phyloP scores from a whole-genome alignment of 92 coral and sea anemone genomes.

The Pocillopora meandrina region DNA sequence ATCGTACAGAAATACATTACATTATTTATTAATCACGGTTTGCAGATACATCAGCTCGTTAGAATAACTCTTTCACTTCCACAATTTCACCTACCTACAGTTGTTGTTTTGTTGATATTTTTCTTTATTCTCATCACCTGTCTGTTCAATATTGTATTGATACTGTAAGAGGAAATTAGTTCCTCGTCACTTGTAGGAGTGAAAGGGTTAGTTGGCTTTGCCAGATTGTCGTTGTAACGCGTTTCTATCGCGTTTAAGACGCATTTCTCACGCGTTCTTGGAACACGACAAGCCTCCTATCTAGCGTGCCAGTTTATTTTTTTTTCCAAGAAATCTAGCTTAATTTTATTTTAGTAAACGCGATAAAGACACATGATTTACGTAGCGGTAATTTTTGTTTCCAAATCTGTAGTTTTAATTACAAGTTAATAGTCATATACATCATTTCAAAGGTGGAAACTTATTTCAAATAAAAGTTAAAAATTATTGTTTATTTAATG shows the following conservation, averaged over 20 bases:
- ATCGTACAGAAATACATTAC: no score
- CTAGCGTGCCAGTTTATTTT: not conserved
- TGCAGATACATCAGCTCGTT: no score
- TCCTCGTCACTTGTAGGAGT: not conserved
- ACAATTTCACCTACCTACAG: not conserved
- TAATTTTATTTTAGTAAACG: slow-evolving; percentile 14
- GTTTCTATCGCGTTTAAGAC: not conserved
- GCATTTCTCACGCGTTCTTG: not conserved
- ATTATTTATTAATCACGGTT: no score
- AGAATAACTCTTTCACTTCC: no score
- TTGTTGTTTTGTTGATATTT: no score
- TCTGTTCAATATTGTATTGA: no score
- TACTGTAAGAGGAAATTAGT: no score
- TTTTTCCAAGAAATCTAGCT: not conserved
- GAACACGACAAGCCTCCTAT: not conserved
- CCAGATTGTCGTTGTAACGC: not conserved
- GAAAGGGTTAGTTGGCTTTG: not conserved
- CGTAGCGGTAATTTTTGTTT: not conserved
- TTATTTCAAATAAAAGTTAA: slow-evolving; percentile 16
- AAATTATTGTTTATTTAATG: slow-evolving; percentile 10
- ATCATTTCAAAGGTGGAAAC: slow-evolving; percentile 1
- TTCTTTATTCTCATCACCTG: no score
- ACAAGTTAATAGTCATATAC: not conserved
- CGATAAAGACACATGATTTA: not conserved
- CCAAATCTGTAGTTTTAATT: not conserved